Percentiles rank a stretch among this genome's conserved stretches.
These are phyloP conservation scores for Schrankia costaestrigalis DNA, from an alignment of 2,888 invertebrate genomes.

Conservation along the genomic window DNA sequence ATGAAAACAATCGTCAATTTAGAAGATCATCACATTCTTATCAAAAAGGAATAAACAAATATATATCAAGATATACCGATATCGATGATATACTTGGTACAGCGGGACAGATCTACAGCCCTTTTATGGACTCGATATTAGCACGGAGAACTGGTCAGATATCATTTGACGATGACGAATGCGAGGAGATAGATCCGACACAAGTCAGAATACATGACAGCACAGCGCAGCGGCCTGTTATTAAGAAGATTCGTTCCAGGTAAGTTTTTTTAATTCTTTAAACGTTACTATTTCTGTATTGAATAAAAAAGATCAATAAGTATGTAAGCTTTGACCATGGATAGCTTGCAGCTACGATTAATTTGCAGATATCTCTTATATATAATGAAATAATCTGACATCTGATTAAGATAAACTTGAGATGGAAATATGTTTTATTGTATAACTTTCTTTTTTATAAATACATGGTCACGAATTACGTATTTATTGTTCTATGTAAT, in stretches of 20 bases:
- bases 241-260: slow-evolving; percentile 82
- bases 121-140: slow-evolving; percentile 82
- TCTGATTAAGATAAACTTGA: too few relatives aligned
- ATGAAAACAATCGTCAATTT: slow-evolving; percentile 83
- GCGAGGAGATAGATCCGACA: slow-evolving; percentile 87
- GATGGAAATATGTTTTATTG: too few relatives aligned
- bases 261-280: slow-evolving; percentile 43
- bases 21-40: slow-evolving; percentile 44
- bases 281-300: slow-evolving; percentile 12
- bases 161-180: slow-evolving; percentile 73
- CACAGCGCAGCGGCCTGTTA: slow-evolving; percentile 85
- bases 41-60: slow-evolving; percentile 73
- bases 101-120: slow-evolving; percentile 81
- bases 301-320: neutral
- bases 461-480: too few relatives aligned
- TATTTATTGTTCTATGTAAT: too few relatives aligned
- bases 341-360: neutral
- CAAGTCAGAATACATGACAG: slow-evolving; percentile 91
- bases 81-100: slow-evolving; percentile 93
- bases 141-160: slow-evolving; percentile 64
- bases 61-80: slow-evolving; percentile 91
- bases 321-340: neutral
- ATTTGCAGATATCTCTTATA: too few relatives aligned
- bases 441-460: too few relatives aligned
- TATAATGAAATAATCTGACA: too few relatives aligned